Evolutionary conservation across 2,888 invertebrate species (phyloP).

Genomic region (Gnatocerus cornutus): DNA sequence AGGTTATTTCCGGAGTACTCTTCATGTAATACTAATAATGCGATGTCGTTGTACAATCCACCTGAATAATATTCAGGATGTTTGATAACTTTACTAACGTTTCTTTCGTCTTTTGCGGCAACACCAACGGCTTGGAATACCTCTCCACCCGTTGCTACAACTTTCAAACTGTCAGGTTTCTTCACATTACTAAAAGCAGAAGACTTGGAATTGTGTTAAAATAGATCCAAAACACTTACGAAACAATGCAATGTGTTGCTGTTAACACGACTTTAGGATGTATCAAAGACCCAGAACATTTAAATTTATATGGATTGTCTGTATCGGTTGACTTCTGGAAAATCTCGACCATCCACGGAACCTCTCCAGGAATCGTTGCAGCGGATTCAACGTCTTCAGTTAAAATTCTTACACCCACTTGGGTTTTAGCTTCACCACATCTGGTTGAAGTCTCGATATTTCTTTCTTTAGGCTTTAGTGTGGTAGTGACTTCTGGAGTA

Average conservation of each 20-base stretch:
- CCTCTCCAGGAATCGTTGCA: conserved; percentile 51
- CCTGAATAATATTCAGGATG: conserved; percentile 73
- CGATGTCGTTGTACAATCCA: conserved; percentile 77
- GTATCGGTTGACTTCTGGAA: conserved; percentile 33
- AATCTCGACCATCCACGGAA: conserved; percentile 59
- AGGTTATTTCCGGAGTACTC: conserved; percentile 73
- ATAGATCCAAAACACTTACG: conserved; percentile 48
- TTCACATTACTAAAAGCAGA: not conserved
- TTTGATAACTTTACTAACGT: conserved; percentile 71
- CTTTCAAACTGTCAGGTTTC: conserved; percentile 1
- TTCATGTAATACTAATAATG: conserved; percentile 76
- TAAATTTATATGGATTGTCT: conserved; percentile 46
- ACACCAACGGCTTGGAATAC: not conserved
- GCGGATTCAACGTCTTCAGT: conserved; percentile 2
- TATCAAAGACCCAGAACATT: conserved; percentile 56
- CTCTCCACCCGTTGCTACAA: conserved; percentile 8
- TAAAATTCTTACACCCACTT: conserved; percentile 52
- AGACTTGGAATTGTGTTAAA: not conserved
- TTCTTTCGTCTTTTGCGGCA: conserved; percentile 75
- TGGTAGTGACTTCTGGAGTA: not conserved
- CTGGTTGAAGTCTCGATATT: not conserved
- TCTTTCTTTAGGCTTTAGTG: not conserved
- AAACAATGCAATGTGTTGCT: conserved; percentile 55
- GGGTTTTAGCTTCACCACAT: conserved; percentile 36
- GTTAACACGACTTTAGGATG: conserved; percentile 59